Conservation (phyloP, 2,797 vertebrate species). For the Sebastes variabilis region DNA sequence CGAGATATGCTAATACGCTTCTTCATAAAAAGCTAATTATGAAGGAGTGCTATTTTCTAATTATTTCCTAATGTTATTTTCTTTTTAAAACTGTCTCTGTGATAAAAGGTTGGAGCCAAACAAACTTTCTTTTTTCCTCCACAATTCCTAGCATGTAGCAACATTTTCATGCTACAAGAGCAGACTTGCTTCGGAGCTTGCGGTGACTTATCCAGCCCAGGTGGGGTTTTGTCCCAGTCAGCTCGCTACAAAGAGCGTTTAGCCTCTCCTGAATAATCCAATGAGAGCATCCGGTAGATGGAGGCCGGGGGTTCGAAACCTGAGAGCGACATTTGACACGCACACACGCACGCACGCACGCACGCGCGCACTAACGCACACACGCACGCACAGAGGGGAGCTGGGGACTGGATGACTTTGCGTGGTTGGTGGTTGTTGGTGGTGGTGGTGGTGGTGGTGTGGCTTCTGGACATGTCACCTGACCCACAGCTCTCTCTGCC, state of each 20-base stretch:
- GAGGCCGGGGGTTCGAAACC: slow-evolving; percentile 73
- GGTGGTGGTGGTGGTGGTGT: slow-evolving; percentile 56
- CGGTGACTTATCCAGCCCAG: slow-evolving; percentile 58
- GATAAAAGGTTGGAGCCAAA: background rate
- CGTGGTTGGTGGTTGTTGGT: slow-evolving; percentile 56
- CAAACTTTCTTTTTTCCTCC: background rate
- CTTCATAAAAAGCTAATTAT: background rate
- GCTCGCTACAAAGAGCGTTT: slow-evolving; percentile 81
- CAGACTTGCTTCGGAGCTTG: slow-evolving; percentile 28
- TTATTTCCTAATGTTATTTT: background rate
- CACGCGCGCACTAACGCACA: too few species aligned
- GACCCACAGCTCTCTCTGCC: slow-evolving; percentile 59
- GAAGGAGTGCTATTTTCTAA: background rate
- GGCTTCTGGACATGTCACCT: slow-evolving; percentile 66
- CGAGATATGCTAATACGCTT: background rate
- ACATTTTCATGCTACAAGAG: slow-evolving; percentile 26
- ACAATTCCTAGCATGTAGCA: slow-evolving; percentile 1
- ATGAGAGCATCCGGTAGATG: slow-evolving; percentile 79
- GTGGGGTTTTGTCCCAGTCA: slow-evolving; percentile 79
- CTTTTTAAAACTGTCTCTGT: background rate
- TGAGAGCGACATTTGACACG: slow-evolving; percentile 80
- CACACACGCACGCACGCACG: background rate
- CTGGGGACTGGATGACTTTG: slow-evolving; percentile 63
- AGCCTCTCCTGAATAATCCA: slow-evolving; percentile 86
- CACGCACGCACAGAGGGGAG: slow-evolving; percentile 23